Evolutionary conservation across 2,888 invertebrate genomes (phyloP), one percentile per base, ranked within the genome.

Genomic region (Coenonympha arcania): DNA sequence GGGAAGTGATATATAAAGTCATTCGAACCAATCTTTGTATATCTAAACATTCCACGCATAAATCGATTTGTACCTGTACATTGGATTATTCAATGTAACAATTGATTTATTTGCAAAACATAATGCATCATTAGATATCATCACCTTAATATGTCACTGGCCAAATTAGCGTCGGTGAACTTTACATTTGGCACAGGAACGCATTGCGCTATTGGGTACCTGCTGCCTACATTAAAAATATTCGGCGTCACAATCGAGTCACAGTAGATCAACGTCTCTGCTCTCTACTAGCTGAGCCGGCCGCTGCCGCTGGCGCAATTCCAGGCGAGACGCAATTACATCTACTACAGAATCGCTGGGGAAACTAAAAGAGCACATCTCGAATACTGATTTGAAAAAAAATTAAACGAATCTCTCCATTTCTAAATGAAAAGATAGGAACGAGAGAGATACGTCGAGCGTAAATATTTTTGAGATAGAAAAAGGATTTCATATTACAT

Each of bases 141-240:
- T 52, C 73, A 75, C 70, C 71, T 67, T 65, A n/a, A n/a, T n/a
- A 68, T 72, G 78, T 81, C 74, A 73, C 75, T 74, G 78, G 85
- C 85, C 85, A 85, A 84, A 82, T 79, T 75, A 80, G 82, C 80
- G 83, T 82, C 77, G 78, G 78, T 82, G 83, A 85, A 83, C 84
- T 84, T 84, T 85, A 79, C 79, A 80, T 81, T 84, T 84, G 85
- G 85, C 85, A 84, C 79, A 71, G 69, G 67, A 73, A 72, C 70
- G 72, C 73, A 77, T 80, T 77, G 80, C 70, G 76, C 69, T 72
- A 79, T 79, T n/a, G n/a, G n/a, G n/a, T n/a, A n/a, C n/a, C n/a
- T n/a, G n/a, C n/a, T n/a, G n/a, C n/a, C n/a, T 84, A 85, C 83
- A 84, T 83, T 83, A 81, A 81, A 84, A 83, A 83, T 84, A 86